Percentiles rank a stretch among this genome's conserved stretches.
Evolutionary conservation across 2,888 invertebrate species (phyloP).

Genomic region (Drosophila infuscata): DNA sequence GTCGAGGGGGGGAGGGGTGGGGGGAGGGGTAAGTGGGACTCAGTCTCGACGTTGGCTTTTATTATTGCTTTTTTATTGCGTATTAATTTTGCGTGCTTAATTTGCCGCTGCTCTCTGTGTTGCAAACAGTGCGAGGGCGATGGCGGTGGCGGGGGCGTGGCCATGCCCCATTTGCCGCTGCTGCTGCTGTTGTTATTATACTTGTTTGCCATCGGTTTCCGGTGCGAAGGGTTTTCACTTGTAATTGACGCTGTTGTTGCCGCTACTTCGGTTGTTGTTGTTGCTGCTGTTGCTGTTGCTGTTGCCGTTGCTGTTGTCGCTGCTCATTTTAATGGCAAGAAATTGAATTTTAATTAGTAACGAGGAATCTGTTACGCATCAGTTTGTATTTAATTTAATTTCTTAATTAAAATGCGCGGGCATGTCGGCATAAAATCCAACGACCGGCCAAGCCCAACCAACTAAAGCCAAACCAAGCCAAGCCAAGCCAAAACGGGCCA

Average conservation of each 20-base stretch:
- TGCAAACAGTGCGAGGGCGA: background rate
- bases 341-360: slow-evolving; percentile 81
- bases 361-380: slow-evolving; percentile 81
- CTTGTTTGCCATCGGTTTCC: slow-evolving; percentile 40
- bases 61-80: slow-evolving; percentile 81
- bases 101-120: slow-evolving; percentile 55
- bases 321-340: slow-evolving; percentile 80
- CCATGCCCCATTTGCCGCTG: slow-evolving; percentile 43
- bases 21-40: background rate
- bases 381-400: slow-evolving; percentile 81
- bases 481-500: background rate
- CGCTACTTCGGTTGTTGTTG: slow-evolving; percentile 19
- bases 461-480: slow-evolving; percentile 1
- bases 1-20: background rate
- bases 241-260: slow-evolving; percentile 70
- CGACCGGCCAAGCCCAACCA: slow-evolving; percentile 49
- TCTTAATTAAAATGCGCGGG: slow-evolving; percentile 80
- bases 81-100: slow-evolving; percentile 81
- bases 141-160: slow-evolving; percentile 36
- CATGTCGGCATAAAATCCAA: slow-evolving; percentile 77
- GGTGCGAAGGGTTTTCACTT: slow-evolving; percentile 65
- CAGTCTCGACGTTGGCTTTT: slow-evolving; percentile 56
- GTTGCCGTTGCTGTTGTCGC: slow-evolving; percentile 23
- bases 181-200: slow-evolving; percentile 18
- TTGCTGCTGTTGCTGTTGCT: background rate